Base-by-base conservation (phyloP, 2,797 vertebrate species). In the Phyllotis vaccarum region DNA sequence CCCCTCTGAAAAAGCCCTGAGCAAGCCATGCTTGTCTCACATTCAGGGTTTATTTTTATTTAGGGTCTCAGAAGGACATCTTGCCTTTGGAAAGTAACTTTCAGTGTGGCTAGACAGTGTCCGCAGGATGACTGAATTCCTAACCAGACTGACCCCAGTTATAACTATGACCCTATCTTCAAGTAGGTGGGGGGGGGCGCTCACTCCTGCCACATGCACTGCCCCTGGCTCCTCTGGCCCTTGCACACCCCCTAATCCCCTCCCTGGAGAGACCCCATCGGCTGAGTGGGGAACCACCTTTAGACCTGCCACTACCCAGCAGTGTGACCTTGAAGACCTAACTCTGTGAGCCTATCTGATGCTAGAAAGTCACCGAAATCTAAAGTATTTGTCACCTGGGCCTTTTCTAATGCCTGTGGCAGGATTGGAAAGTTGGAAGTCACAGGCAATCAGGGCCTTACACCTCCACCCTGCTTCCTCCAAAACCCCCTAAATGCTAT, bases 161-260 rank as follows among this genome's bases (percentile, higher is more conserved):
- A 52, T 93, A 80, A 94, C 74, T 85, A 64, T 70, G 49, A 79
- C 68, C 89, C 56, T 14, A 22, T 75, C 79, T 95, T 79, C 76
- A 66, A 91, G 31, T 12, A 87, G 31, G 3, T 24, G 56, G 2
- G 58, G 24, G 37, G 56, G 2, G 58, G 24, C 34, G 19, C 8
- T 19, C 56, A 16, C 60, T 27, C 49, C 66, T 83, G 27, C 60
- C n/a, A 6, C 87, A 37, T n/a, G 37, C 49, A 54, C 76, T n/a
- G 12, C 21, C 43, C 64, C 78, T 46, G 7, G 13, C 34, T 70
- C 86, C n/a, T 17, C 66, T 43, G 40, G 16, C 8, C 40, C 9
- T 40, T 75, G 43, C 19, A 22, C 12, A 21, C 16, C 43, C 64
- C 31, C 58, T 8, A 31, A 14, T 16, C 34, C 24, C 24, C 60